phyloP scores from a whole-genome alignment of 2,888 invertebrate genomes.

The Phengaris arion region DNA sequence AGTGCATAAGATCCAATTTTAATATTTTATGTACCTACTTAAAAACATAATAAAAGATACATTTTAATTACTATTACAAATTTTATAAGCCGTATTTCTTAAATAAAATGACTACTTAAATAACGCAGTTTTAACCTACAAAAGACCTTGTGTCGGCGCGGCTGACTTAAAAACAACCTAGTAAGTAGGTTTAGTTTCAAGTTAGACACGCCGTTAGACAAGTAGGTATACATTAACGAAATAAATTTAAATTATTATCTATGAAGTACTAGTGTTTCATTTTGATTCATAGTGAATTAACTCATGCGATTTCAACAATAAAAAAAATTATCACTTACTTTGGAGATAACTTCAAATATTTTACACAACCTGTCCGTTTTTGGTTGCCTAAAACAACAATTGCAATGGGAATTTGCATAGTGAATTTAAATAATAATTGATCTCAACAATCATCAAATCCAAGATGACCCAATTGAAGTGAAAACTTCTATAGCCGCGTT shows the following conservation, averaged over 20 bases:
- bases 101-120: constrained; percentile 19
- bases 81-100: constrained; percentile 26
- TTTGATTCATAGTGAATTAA: background rate
- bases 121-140: constrained; percentile 19
- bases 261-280: background rate
- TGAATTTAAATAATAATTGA: too few species aligned
- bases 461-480: too few species aligned
- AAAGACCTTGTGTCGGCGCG: constrained; percentile 11
- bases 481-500: too few species aligned
- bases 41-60: background rate
- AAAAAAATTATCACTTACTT: constrained; percentile 1
- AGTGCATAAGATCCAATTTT: constrained; percentile 5
- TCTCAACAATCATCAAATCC: too few species aligned
- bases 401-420: too few species aligned
- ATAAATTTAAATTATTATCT: background rate
- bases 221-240: background rate
- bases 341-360: background rate
- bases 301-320: background rate
- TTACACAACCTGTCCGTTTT: background rate
- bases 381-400: too few species aligned
- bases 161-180: background rate
- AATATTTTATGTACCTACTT: background rate
- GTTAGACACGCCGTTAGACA: background rate
- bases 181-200: background rate
- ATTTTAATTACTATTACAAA: constrained; percentile 12